Conservation (phyloP, 64 coral and sea anemone species). For the Actinia equina region DNA sequence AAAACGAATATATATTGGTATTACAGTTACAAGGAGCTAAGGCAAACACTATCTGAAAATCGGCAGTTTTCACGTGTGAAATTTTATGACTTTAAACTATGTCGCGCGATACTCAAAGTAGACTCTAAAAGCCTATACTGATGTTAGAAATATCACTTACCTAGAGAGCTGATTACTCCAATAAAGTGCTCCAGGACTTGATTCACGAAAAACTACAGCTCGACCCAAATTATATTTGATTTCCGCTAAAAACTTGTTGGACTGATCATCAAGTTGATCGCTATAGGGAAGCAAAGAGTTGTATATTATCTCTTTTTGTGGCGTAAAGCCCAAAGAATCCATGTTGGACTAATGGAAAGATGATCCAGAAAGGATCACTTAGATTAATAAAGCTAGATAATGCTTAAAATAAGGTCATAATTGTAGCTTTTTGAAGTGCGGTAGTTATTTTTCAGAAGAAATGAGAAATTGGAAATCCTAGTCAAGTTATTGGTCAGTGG, state of each 20-base stretch:
- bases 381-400: background rate
- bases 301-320: slow-evolving; percentile 86
- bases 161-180: slow-evolving; percentile 92
- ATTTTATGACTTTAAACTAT: no score
- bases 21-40: no score
- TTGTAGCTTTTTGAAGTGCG: background rate
- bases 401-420: background rate
- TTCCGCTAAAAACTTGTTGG: slow-evolving; percentile 70
- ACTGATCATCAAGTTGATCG: slow-evolving; percentile 66
- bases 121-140: no score
- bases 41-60: no score
- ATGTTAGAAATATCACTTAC: slow-evolving; percentile 25
- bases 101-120: no score
- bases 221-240: slow-evolving; percentile 93
- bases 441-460: background rate
- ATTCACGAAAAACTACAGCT: slow-evolving; percentile 83
- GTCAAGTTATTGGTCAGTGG: background rate
- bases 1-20: no score
- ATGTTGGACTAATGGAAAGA: background rate
- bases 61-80: background rate
- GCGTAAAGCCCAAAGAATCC: slow-evolving; percentile 46
- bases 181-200: slow-evolving; percentile 82
- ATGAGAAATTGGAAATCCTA: no score
- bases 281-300: slow-evolving; percentile 82
- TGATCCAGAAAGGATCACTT: background rate